Evolutionary conservation across 2,113 vertebrate genomes (phyloP).

Genomic region (Gallinago paraguaiae): DNA sequence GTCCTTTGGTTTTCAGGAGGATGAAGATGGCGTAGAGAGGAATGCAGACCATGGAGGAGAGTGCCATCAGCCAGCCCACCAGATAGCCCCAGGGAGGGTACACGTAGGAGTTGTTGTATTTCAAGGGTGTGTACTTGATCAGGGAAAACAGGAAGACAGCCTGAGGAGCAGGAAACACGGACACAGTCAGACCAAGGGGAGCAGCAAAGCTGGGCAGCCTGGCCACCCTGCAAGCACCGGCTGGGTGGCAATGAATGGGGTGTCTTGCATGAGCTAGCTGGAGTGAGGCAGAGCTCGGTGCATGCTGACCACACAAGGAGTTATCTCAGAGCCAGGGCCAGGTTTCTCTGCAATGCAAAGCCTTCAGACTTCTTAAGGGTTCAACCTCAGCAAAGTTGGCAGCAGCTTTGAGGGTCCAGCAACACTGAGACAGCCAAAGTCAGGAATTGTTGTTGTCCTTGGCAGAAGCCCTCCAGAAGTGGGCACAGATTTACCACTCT

Average conservation of each 20-base stretch:
- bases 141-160: slow-evolving; percentile 90
- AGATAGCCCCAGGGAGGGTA: slow-evolving; percentile 88
- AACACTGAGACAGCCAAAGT: not conserved
- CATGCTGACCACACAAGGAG: not conserved
- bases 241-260: not conserved
- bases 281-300: not conserved
- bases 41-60: slow-evolving; percentile 89
- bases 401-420: not conserved
- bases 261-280: not conserved
- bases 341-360: not conserved
- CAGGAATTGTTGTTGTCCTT: not conserved
- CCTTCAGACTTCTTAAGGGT: not conserved
- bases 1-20: slow-evolving; percentile 81
- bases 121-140: slow-evolving; percentile 88
- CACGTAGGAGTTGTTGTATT: slow-evolving; percentile 87
- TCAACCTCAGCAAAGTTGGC: not conserved
- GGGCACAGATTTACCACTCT: not conserved
- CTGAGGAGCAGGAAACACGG: slow-evolving; percentile 64
- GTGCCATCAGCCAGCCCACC: slow-evolving; percentile 88
- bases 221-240: not conserved
- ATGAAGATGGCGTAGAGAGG: slow-evolving; percentile 82
- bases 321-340: not conserved
- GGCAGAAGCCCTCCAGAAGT: not conserved
- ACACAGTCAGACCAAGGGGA: not conserved
- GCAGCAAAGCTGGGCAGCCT: not conserved